These are phyloP conservation scores for Hedychridium roseum DNA, from an alignment of 2,888 invertebrate genomes.

Conservation along the genomic window DNA sequence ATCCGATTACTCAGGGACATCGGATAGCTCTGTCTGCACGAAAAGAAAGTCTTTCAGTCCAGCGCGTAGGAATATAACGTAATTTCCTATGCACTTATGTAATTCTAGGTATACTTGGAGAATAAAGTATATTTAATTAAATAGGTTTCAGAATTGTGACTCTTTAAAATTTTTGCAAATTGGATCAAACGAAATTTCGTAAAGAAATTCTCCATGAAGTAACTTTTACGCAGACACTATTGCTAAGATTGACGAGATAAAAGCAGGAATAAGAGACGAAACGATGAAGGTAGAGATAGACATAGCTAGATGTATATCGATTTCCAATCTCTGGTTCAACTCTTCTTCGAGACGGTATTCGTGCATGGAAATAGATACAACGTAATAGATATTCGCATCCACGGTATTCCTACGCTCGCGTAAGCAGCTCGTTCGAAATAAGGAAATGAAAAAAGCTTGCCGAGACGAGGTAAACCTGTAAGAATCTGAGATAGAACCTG, in stretches of 20 bases:
- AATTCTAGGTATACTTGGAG: too few species aligned
- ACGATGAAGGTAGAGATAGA: conserved; percentile 1
- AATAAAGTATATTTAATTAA: too few species aligned
- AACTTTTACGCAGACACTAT: too few species aligned
- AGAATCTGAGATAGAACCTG: conserved; percentile 12
- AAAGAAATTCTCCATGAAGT: too few species aligned
- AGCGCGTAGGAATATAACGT: too few species aligned
- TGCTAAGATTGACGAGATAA: too few species aligned
- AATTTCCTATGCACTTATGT: too few species aligned
- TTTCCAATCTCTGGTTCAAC: conserved; percentile 37
- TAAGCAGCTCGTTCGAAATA: not conserved
- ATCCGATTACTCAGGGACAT: not conserved
- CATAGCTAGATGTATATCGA: conserved; percentile 26
- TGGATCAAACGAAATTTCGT: too few species aligned
- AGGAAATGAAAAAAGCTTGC: not conserved
- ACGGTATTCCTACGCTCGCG: not conserved
- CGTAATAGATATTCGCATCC: conserved; percentile 32
- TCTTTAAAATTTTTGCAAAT: too few species aligned
- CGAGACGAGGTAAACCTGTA: conserved; percentile 3
- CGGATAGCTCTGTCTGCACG: not conserved
- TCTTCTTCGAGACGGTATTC: conserved; percentile 27
- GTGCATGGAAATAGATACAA: conserved; percentile 36
- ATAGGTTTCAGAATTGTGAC: too few species aligned
- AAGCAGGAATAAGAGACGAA: conserved; percentile 1
- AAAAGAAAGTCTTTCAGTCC: too few species aligned